Evolutionary conservation across 2,113 vertebrate species (phyloP).

Genomic region (Monopterus albus): DNA sequence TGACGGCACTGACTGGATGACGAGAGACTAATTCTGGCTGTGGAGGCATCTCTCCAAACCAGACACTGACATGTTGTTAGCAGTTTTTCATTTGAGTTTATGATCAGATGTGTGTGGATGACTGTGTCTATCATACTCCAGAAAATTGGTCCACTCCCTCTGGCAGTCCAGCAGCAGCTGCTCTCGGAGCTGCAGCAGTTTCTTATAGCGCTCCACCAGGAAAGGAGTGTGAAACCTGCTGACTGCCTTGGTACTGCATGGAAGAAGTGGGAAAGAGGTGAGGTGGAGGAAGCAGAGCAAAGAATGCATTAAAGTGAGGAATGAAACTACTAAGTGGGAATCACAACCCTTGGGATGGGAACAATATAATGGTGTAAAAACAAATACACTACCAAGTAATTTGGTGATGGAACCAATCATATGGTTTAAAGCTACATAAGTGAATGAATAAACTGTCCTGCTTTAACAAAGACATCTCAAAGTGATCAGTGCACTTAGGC

Average conservation of each 20-base stretch:
- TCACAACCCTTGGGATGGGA: no score
- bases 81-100: slow-evolving; percentile 9
- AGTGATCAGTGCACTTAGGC: no score
- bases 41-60: slow-evolving; percentile 15
- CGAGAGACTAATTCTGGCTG: slow-evolving; percentile 25
- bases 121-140: slow-evolving; percentile 86
- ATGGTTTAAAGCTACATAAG: no score
- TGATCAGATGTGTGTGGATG: background rate
- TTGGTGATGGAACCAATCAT: no score
- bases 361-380: no score
- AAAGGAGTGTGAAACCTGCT: slow-evolving; percentile 94
- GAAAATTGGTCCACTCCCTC: slow-evolving; percentile 89
- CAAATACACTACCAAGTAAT: no score
- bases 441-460: no score
- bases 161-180: slow-evolving; percentile 91
- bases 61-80: slow-evolving; percentile 21
- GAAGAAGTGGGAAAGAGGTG: slow-evolving; percentile 50
- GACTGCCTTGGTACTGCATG: slow-evolving; percentile 90
- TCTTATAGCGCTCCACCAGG: slow-evolving; percentile 86
- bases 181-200: slow-evolving; percentile 91
- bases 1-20: slow-evolving; percentile 31
- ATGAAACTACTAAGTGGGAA: background rate
- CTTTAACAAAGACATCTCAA: no score
- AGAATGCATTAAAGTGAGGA: no score
- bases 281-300: background rate